phyloP scores from a whole-genome alignment of 2,888 invertebrate genomes.

The Ophion costatus region DNA sequence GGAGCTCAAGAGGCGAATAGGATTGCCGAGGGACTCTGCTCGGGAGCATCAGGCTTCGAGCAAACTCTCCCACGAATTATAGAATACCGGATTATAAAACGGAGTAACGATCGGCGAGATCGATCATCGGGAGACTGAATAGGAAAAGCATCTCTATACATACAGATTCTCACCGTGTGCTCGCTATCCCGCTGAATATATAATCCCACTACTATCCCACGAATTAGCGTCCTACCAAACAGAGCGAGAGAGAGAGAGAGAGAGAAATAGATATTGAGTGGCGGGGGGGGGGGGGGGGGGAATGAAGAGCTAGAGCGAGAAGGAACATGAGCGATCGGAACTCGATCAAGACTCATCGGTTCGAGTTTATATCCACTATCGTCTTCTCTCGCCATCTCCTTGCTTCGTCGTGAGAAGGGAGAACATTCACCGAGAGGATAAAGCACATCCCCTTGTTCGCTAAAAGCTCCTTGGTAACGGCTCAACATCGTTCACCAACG shows the following conservation, averaged over 20 bases:
- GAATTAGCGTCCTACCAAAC: conserved; percentile 43
- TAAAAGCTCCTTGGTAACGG: conserved; percentile 34
- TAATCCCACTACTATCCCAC: conserved; percentile 51
- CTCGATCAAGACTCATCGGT: conserved; percentile 55
- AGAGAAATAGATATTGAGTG: background rate
- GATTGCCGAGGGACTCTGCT: background rate
- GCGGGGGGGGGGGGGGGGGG: background rate
- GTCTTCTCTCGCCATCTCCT: conserved; percentile 30
- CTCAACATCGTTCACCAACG: conserved; percentile 11
- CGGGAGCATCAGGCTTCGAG: background rate
- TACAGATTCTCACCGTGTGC: conserved; percentile 35
- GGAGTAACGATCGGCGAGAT: conserved; percentile 35
- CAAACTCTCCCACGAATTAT: conserved; percentile 37
- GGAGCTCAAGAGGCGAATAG: background rate
- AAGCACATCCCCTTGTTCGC: conserved; percentile 34
- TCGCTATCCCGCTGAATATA: conserved; percentile 49
- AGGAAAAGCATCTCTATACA: conserved; percentile 40
- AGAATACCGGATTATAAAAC: conserved; percentile 44
- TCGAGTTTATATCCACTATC: conserved; percentile 41
- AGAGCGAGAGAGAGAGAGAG: background rate
- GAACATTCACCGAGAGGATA: conserved; percentile 42
- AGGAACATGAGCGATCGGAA: conserved; percentile 45
- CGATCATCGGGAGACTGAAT: conserved; percentile 35
- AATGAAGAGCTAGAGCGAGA: conserved; percentile 7
- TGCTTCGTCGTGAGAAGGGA: conserved; percentile 20